Evolutionary conservation across 2,113 vertebrate genomes (phyloP), one percentile per base, ranked within the genome.

Genomic region (Sapajus apella): DNA sequence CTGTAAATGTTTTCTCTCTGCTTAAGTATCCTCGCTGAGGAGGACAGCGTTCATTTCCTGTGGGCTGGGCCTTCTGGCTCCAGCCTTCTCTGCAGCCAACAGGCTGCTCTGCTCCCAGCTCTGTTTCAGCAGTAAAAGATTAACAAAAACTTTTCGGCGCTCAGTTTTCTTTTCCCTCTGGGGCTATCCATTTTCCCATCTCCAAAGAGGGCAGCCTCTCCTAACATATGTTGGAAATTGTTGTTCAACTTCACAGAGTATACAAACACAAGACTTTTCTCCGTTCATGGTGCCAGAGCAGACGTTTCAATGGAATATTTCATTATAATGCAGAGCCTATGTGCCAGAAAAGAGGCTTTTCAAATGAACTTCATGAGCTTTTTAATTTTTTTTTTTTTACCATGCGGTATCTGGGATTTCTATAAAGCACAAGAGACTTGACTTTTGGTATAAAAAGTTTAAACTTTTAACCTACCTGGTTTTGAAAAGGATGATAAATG

Each of bases 1-100:
- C 96, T 98, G 98, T 98, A 98, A 98, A 98, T 98, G 98, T 98
- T 98, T 98, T 98, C 97, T 98, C 98, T 98, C 96, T 76, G 97
- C 97, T 97, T 98, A 98, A 98, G 98, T 95, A 98, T 96, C 97
- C 97, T 97, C 55, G 1, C 96, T 83, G 97, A 97, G 97, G 94
- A 98, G 97, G 98, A 98, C 97, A 97, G 80, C 79, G 37, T 95
- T 98, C 97, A 97, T 97, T 98, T 98, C 97, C 98, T 98, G 97
- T 98, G 97, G 98, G 94, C 73, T 87, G 91, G 56, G 97, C 66
- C 95, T 97, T 83, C 93, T 89, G 98, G 43, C 94, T 97, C 90
- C 52, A 96, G 77, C 43, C 50, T 96, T 30, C 58, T 43, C 72
- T 32, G 21, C 94, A 97, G 94, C 97, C 97, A 97, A 94, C 95